phyloP scores from a whole-genome alignment of 2,888 invertebrate genomes.

The Tetropium fuscum region DNA sequence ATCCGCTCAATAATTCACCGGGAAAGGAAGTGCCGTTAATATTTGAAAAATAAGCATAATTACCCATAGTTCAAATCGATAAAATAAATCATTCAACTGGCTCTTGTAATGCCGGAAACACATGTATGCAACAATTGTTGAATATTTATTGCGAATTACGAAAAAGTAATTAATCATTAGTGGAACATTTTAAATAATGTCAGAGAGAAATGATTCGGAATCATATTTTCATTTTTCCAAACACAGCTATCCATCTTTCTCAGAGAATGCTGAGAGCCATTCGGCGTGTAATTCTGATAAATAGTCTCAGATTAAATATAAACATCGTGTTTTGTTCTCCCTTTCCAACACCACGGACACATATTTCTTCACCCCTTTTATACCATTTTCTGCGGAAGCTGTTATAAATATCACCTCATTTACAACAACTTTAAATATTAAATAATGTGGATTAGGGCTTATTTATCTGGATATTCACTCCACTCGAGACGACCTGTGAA shows the following conservation, averaged over 20 bases:
- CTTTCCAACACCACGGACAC: conserved; percentile 22
- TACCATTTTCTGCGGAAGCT: conserved; percentile 27
- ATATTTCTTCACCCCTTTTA: conserved; percentile 39
- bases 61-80: conserved; percentile 7
- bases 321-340: conserved; percentile 46
- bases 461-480: conserved; percentile 39
- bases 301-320: conserved; percentile 48
- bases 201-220: conserved; percentile 59
- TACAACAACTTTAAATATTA: conserved; percentile 43
- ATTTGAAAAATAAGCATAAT: conserved; percentile 8
- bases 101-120: conserved; percentile 27
- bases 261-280: conserved; percentile 44
- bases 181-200: conserved; percentile 59
- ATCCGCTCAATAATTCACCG: background rate
- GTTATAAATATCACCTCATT: conserved; percentile 41
- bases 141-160: conserved; percentile 50
- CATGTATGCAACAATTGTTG: conserved; percentile 38
- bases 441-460: conserved; percentile 39
- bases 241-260: conserved; percentile 59
- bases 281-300: conserved; percentile 51
- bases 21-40: background rate
- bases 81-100: conserved; percentile 14
- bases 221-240: conserved; percentile 61
- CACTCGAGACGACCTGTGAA: conserved; percentile 13
- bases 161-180: conserved; percentile 48